Base-by-base conservation (phyloP, 1,140 invertebrate species). In the Archivesica marissinica region DNA sequence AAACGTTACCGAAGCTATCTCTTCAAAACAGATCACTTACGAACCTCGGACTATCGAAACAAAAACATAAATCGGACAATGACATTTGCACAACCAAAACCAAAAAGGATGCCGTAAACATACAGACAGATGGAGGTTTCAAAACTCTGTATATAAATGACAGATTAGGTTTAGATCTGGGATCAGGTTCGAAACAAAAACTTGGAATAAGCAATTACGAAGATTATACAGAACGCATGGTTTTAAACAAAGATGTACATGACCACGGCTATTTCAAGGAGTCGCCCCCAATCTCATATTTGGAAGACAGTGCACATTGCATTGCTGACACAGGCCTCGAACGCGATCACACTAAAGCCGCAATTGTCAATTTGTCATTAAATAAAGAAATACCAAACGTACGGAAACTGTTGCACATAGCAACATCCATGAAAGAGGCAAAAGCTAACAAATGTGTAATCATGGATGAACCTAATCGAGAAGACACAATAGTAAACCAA, bases 111-210 rank as follows among this genome's bases (percentile, higher is more conserved):
- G 28, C 23, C 17, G 35, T 41, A n/a, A 70, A 47, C 3, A 30
- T 82, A 4, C 66, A 33, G 47, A 38, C 52, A 0, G 74, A 74
- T 35, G 44, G 50, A 33, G 70, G 70, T 20, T n/a, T 76, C 35
- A 84, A 84, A 41, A 84, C 82, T 0, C 38, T 84, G 4, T 52
- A 84, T 44, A 84, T 84, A 9, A 84, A 84, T 52, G 82, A 84
- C 28, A 64, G 38, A 38, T 33, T 77, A 52, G 56, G 25, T 52
- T 7, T 11, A 2, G 74, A 68, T 2, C n/a, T 35, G 4, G 74
- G 44, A 17, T 59, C 76, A 35, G n/a, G 20, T 74, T 35, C 33
- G 0, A 68, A 39, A 23, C 82, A 47, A 6, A 76, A 39, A 50
- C 66, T 59, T 59, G 25, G 23, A 39, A 33, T 39, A n/a, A 77